Base-by-base conservation (phyloP, 1,140 invertebrate species). In the Drosophila saltans region DNA sequence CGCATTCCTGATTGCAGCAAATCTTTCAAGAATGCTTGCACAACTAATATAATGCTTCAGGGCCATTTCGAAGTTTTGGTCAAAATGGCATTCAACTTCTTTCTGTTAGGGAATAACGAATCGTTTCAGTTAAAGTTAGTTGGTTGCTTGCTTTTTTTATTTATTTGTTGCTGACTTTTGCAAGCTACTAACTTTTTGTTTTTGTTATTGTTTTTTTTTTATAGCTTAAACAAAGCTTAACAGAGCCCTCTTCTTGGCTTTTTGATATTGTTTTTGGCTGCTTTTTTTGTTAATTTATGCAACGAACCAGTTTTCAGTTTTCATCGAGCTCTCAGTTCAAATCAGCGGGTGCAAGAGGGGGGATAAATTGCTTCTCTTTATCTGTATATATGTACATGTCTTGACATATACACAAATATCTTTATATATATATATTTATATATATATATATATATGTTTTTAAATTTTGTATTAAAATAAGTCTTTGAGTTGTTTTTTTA, bases 251-350 rank as follows among this genome's bases (percentile, higher is more conserved):
- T 57, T 68, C 55, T 67, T 71, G 58, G 57, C 65, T 71, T 45
- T 65, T 72, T 70, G 65, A 67, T 77, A 66, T 61, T 69, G 57
- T 59, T 43, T 57, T 59, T 59, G 52, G 33, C 70, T 76, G 55
- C 59, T 66, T 80, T 79, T 79, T 68, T 75, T 36, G 70, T 57
- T 88, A 88, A 88, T 88, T 88, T 88, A 88, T 88, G 83, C 83
- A 88, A 67, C 80, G 80, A 88, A 88, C 83, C 86, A 80, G 83
- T 88, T 88, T 89, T 76, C 45, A 74, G 73, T 75, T 83, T 74
- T 72, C 77, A 71, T 64, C 72, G 45, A 52, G 66, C 75, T 63
- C 36, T 78, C 61, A 52, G 68, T 72, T 60, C 74, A 72, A 65
- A 61, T 70, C 70, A 72, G 61, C 52, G 48, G 43, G n/a, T 70